These are phyloP conservation scores for Muricea muricata DNA, from an alignment of 92 coral and sea anemone genomes.

Conservation along the genomic window DNA sequence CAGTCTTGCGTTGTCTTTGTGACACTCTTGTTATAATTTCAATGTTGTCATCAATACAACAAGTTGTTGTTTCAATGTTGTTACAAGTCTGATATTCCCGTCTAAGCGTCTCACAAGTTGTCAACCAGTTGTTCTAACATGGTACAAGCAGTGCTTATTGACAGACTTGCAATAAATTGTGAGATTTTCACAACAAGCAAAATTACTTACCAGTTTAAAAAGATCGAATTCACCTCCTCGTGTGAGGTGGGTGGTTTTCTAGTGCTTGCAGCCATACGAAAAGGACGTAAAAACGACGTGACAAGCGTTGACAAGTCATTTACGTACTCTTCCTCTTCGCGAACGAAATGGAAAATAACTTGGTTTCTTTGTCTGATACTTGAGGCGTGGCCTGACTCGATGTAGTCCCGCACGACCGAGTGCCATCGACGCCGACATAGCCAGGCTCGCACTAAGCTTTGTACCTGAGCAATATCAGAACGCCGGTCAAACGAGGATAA, in stretches of 20 bases:
- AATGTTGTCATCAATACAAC: too few species aligned
- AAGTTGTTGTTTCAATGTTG: too few species aligned
- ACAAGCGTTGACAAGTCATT: slow-evolving; percentile 86
- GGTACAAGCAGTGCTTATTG: too few species aligned
- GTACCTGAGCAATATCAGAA: slow-evolving; percentile 73
- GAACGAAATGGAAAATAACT: slow-evolving; percentile 88
- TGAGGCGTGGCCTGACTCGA: slow-evolving; percentile 99
- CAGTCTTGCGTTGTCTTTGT: too few species aligned
- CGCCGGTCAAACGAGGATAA: too few species aligned
- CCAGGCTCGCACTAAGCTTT: slow-evolving; percentile 97
- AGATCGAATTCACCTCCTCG: slow-evolving; percentile 96
- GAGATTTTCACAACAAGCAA: too few species aligned
- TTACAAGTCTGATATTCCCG: too few species aligned
- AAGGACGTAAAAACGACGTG: slow-evolving; percentile 89
- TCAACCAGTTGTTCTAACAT: too few species aligned
- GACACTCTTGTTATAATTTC: too few species aligned
- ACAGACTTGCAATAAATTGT: too few species aligned
- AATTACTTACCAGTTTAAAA: slow-evolving; percentile 87
- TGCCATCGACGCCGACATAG: slow-evolving; percentile 99
- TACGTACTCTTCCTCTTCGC: slow-evolving; percentile 85
- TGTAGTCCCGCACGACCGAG: slow-evolving; percentile 92
- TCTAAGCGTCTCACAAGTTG: too few species aligned
- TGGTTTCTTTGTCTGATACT: slow-evolving; percentile 96
- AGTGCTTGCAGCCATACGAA: slow-evolving; percentile 99
- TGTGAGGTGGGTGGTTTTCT: slow-evolving; percentile 90